Evolutionary conservation across 2,797 vertebrate genomes (phyloP).

Genomic region (Ciconia nigra): DNA sequence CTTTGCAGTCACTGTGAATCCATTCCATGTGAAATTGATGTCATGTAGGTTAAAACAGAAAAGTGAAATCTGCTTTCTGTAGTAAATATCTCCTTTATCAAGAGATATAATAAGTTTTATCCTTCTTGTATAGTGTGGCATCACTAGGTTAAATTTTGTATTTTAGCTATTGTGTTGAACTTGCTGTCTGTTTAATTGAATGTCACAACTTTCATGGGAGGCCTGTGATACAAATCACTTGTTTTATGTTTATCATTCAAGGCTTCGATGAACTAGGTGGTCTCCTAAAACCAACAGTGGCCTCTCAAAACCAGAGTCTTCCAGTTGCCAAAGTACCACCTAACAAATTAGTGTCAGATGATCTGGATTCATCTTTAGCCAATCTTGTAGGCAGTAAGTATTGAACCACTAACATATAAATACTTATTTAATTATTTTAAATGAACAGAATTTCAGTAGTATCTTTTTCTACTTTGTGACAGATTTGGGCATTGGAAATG

Average conservation of each 20-base stretch:
- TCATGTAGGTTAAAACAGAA: background rate
- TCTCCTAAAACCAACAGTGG: constrained; percentile 93
- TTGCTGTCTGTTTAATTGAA: background rate
- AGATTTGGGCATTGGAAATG: constrained; percentile 95
- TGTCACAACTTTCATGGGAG: background rate
- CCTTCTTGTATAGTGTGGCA: background rate
- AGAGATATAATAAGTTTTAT: background rate
- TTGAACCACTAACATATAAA: background rate
- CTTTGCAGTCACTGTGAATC: background rate
- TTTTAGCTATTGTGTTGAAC: background rate
- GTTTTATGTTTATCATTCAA: constrained; percentile 71
- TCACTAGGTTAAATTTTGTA: background rate
- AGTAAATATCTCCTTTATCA: background rate
- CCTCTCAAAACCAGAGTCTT: constrained; percentile 87
- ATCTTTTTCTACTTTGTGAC: constrained; percentile 21
- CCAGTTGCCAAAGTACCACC: constrained; percentile 80
- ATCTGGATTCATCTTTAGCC: constrained; percentile 94
- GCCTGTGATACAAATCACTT: background rate
- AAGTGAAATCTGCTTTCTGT: background rate
- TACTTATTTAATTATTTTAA: background rate
- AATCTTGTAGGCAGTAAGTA: constrained; percentile 97
- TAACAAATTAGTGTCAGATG: constrained; percentile 90
- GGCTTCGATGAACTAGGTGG: constrained; percentile 92
- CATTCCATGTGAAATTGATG: background rate
- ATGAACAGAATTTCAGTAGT: constrained; percentile 14